phyloP scores from a whole-genome alignment of 1,140 invertebrate genomes.

The Drosophila auraria region DNA sequence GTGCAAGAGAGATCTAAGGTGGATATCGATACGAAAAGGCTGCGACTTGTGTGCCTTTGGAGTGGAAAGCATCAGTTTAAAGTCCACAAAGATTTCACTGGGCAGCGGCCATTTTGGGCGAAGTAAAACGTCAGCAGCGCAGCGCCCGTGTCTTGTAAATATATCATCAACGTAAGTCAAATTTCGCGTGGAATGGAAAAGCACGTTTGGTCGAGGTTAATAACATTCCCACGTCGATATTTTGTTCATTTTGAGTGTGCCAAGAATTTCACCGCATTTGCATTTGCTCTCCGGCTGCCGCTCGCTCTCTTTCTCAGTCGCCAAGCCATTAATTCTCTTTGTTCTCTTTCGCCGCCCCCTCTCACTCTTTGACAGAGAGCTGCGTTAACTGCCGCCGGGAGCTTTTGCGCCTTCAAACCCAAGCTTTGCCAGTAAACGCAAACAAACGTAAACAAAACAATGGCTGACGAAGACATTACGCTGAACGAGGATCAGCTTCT shows the following conservation, averaged over 20 bases:
- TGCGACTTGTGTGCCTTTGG: constrained; percentile 11
- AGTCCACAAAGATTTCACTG: constrained; percentile 33
- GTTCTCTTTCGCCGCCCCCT: constrained; percentile 16
- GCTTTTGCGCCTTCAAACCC: constrained; percentile 41
- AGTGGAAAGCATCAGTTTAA: neutral
- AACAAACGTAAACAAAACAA: constrained; percentile 67
- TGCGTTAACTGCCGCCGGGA: constrained; percentile 35
- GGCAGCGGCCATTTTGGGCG: constrained; percentile 76
- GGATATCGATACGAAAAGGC: neutral
- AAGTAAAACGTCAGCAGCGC: constrained; percentile 70
- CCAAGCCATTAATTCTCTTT: constrained; percentile 25
- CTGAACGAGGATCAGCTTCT: constrained; percentile 85
- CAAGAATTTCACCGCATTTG: constrained; percentile 21
- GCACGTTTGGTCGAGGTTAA: neutral
- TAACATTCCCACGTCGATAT: constrained; percentile 1
- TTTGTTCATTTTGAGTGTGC: neutral
- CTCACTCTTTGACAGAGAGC: constrained; percentile 43
- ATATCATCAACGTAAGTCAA: constrained; percentile 51
- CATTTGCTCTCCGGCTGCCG: constrained; percentile 4
- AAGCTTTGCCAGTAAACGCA: constrained; percentile 45
- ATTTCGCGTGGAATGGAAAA: neutral
- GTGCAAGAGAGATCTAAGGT: neutral
- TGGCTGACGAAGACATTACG: constrained; percentile 84
- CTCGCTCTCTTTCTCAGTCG: constrained; percentile 4
- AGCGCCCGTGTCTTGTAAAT: constrained; percentile 27